phyloP scores from a whole-genome alignment of 2,113 vertebrate genomes.

The Alces alces region DNA sequence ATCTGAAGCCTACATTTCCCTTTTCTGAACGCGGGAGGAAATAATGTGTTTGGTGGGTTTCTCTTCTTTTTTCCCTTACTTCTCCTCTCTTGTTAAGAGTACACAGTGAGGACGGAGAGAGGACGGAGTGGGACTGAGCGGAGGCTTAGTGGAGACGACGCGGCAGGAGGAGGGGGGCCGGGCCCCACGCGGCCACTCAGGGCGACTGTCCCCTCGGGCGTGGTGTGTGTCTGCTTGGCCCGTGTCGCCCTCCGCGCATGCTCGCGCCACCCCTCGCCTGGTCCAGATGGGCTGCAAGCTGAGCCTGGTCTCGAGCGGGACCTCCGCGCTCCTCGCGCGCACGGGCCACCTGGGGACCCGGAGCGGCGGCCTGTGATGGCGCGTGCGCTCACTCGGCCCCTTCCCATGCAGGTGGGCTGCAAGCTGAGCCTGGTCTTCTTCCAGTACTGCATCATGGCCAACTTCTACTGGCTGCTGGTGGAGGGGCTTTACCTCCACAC shows the following conservation, averaged over 20 bases:
- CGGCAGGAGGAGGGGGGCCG: too few relatives aligned
- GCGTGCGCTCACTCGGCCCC: neutral
- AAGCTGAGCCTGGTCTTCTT: conserved; percentile 91
- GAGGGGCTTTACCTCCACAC: conserved; percentile 94
- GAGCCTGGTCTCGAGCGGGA: neutral
- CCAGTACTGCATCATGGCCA: conserved; percentile 93
- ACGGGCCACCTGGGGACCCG: too few relatives aligned
- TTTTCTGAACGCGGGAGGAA: neutral
- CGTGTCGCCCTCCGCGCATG: neutral
- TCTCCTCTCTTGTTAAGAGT: neutral
- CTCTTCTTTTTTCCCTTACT: neutral
- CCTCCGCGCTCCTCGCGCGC: too few relatives aligned
- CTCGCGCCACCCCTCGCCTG: neutral
- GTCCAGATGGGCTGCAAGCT: too few relatives aligned
- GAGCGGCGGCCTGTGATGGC: neutral
- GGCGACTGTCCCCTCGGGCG: neutral
- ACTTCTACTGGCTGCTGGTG: conserved; percentile 95
- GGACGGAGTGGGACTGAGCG: neutral
- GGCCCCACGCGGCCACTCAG: neutral
- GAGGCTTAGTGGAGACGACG: accelerated
- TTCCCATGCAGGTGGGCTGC: conserved; percentile 85
- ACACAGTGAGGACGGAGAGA: too few relatives aligned
- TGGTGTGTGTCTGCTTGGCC: neutral
- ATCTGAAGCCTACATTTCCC: neutral
- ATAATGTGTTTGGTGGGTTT: neutral